Conservation (phyloP, 2,888 invertebrate species). For the Ophion ventricosus region DNA sequence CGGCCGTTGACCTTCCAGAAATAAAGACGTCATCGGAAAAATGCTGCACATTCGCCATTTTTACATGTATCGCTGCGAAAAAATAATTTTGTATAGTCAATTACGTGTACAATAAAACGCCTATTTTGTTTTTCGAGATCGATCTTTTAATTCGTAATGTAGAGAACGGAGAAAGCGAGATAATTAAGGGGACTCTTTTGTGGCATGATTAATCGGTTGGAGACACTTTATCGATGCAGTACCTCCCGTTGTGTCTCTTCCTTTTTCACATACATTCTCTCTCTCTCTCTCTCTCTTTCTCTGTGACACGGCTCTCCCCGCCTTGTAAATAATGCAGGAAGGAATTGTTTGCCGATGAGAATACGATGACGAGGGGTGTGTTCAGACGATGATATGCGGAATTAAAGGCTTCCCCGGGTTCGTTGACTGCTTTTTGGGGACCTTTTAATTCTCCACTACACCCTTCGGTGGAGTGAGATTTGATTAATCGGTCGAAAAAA, state of each 20-base stretch:
- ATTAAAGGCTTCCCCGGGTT: slow-evolving; percentile 45
- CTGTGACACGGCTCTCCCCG: neutral
- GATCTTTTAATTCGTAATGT: slow-evolving; percentile 22
- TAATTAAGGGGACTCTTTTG: slow-evolving; percentile 34
- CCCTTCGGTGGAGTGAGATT: slow-evolving; percentile 24
- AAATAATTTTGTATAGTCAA: no score
- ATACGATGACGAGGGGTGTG: slow-evolving; percentile 11
- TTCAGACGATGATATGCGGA: slow-evolving; percentile 33
- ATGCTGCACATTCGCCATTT: no score
- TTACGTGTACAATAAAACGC: no score
- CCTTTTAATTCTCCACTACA: slow-evolving; percentile 14
- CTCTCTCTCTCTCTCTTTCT: slow-evolving; percentile 3
- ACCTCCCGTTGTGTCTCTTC: neutral
- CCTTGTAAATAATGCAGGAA: neutral
- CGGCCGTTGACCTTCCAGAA: no score
- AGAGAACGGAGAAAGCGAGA: slow-evolving; percentile 22
- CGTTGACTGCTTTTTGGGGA: slow-evolving; percentile 30
- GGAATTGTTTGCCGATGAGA: slow-evolving; percentile 32
- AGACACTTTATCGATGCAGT: slow-evolving; percentile 42
- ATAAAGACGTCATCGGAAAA: no score
- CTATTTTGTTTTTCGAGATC: slow-evolving; percentile 9
- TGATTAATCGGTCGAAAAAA: slow-evolving; percentile 63
- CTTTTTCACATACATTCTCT: neutral
- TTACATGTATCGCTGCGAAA: no score
- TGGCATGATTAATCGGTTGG: slow-evolving; percentile 32